Evolutionary conservation across 2,113 vertebrate genomes (phyloP).

Genomic region (Serilophus lunatus): DNA sequence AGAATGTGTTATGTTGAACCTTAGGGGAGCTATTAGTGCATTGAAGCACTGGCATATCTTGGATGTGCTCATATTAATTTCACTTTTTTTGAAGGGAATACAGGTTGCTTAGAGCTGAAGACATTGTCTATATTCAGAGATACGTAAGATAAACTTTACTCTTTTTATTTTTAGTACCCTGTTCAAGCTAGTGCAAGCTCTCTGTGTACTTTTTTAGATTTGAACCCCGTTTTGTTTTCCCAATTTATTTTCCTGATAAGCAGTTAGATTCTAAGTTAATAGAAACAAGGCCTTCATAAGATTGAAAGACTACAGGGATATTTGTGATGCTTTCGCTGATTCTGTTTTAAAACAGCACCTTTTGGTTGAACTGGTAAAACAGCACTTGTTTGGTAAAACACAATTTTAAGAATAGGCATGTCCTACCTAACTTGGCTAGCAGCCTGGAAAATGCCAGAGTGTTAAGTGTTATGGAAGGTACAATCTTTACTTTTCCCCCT

Average conservation of each 20-base stretch:
- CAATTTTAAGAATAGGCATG: background rate
- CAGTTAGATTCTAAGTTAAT: background rate
- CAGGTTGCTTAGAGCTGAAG: background rate
- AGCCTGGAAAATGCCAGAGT: background rate
- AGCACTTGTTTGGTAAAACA: background rate
- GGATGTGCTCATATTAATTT: background rate
- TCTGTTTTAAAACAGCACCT: background rate
- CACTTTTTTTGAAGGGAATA: background rate
- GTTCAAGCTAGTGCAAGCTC: background rate
- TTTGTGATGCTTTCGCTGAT: background rate
- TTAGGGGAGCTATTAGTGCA: background rate
- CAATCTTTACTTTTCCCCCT: background rate
- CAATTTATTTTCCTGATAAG: background rate
- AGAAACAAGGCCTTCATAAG: background rate
- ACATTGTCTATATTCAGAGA: background rate
- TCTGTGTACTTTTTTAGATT: background rate
- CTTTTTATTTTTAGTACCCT: background rate
- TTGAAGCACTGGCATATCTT: background rate
- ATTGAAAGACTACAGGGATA: background rate
- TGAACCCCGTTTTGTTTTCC: background rate
- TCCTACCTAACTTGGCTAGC: background rate
- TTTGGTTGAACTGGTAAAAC: background rate
- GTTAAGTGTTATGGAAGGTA: background rate
- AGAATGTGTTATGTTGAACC: background rate
- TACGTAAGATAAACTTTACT: background rate